Base-by-base conservation (phyloP, 2,888 invertebrate genomes). In the Nomada ferruginata region DNA sequence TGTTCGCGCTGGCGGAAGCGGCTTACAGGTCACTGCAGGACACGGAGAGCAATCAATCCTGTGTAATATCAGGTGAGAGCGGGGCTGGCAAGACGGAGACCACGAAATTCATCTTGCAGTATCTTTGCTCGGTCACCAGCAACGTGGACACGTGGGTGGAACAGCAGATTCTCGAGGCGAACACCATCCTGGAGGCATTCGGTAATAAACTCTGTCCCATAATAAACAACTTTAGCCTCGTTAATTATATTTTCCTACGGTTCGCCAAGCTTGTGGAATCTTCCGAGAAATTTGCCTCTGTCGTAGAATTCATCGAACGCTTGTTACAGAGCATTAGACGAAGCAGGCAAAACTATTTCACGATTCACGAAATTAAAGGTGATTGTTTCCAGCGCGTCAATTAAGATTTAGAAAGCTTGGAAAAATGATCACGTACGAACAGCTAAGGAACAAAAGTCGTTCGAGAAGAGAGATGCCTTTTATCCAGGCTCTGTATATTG, bases 1-100 rank as follows among this genome's bases (percentile, higher is more conserved):
- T 98, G 59, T 98, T 98, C 94, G 98, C 98, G 9, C 94, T 98
- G 87, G 97, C 98, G 1, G 98, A 98, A 94, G 97, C 98, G 13
- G 97, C 98, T 0, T 98, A 98, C 94, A 96, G 96, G 79, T 97
- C 96, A 20, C 94, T 97, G 76, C 96, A 96, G 94, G 95, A 94
- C 71, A 93, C 93, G 53, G 94, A 94, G 76, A 92, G 93, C 85
- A 96, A 96, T 92, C 97, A 98, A 94, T 97, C 98, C 70, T 97
- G 97, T 90, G 98, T 98, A 74, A 98, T 98, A 95, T 97, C 97
- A 55, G 98, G 98, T 2, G 98, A 98, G 94, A 97, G 97, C 90
- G 98, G 98, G 7, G 98, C 98, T 5, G 98, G 98, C 69, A 98
- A 98, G 94, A 98, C 98, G 0, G 98, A 98, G 94, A 98, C 97